A percentile compares a stretch with the other conserved stretches of the same genome.
Evolutionary conservation across 2,113 vertebrate genomes (phyloP).

Genomic region (Rhinoderma darwinii): DNA sequence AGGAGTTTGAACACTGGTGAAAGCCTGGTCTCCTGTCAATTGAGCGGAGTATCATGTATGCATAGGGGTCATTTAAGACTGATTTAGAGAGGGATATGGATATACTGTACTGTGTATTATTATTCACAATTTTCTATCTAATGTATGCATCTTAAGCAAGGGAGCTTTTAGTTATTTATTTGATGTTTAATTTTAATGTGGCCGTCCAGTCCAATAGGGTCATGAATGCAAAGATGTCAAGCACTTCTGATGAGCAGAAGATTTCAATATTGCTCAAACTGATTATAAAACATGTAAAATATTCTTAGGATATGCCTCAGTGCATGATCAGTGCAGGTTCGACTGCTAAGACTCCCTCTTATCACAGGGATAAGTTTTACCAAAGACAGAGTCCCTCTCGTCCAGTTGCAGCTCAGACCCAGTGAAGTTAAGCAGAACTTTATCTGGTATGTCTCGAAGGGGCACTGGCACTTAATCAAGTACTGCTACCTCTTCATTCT

Average conservation of each 20-base stretch:
- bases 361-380: no score
- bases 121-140: background rate
- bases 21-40: constrained; percentile 5
- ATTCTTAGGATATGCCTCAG: background rate
- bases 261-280: background rate
- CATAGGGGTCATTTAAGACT: background rate
- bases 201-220: background rate
- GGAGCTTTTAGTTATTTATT: background rate
- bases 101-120: background rate
- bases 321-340: background rate
- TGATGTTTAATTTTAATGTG: background rate
- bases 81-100: background rate
- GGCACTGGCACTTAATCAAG: no score
- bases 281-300: background rate
- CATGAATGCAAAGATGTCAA: background rate
- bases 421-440: no score
- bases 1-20: background rate
- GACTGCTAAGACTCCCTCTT: no score
- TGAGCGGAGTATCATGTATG: background rate
- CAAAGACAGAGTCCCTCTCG: no score
- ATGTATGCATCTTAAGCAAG: background rate
- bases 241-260: background rate
- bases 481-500: no score
- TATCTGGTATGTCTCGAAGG: no score
- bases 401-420: no score